phyloP scores from a whole-genome alignment of 1,140 invertebrate species.

The Bombyx mandarina region DNA sequence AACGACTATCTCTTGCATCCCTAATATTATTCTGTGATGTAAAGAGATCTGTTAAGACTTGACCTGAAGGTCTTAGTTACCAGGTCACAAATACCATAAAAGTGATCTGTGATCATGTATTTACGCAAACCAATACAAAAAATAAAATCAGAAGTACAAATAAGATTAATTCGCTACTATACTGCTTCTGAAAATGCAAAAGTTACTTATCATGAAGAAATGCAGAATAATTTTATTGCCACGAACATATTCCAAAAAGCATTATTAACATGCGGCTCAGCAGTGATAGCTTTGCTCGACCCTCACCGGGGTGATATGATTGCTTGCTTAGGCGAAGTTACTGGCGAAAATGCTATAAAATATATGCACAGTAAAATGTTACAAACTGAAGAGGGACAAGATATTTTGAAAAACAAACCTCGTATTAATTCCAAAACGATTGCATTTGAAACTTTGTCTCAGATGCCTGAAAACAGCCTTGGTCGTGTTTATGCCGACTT shows the following conservation, averaged over 20 bases:
- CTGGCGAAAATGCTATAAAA: slow-evolving; percentile 79
- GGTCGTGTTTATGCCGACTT: slow-evolving; percentile 90
- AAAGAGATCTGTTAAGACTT: too few relatives aligned
- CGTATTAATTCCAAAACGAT: slow-evolving; percentile 89
- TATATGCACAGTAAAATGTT: slow-evolving; percentile 79
- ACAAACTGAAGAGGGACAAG: slow-evolving; percentile 76
- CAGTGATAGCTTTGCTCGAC: slow-evolving; percentile 79
- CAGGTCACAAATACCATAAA: too few relatives aligned
- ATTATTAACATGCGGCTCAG: slow-evolving; percentile 85
- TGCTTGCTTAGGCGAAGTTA: slow-evolving; percentile 92
- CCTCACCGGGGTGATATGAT: slow-evolving; percentile 92
- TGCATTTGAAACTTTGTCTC: slow-evolving; percentile 79
- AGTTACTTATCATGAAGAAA: slow-evolving; percentile 38
- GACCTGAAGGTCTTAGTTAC: too few relatives aligned
- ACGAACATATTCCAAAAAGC: slow-evolving; percentile 81
- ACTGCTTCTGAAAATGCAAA: slow-evolving; percentile 7
- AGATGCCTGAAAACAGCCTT: slow-evolving; percentile 84
- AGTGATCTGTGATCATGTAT: too few relatives aligned
- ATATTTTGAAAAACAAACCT: slow-evolving; percentile 85
- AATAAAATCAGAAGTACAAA: too few relatives aligned
- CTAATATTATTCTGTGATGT: too few relatives aligned
- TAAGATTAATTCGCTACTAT: too few relatives aligned
- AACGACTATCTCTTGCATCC: too few relatives aligned
- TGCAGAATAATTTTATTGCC: slow-evolving; percentile 77
- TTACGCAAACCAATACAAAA: too few relatives aligned